Conservation (phyloP, 2,113 vertebrate genomes). For the Rissa tridactyla region DNA sequence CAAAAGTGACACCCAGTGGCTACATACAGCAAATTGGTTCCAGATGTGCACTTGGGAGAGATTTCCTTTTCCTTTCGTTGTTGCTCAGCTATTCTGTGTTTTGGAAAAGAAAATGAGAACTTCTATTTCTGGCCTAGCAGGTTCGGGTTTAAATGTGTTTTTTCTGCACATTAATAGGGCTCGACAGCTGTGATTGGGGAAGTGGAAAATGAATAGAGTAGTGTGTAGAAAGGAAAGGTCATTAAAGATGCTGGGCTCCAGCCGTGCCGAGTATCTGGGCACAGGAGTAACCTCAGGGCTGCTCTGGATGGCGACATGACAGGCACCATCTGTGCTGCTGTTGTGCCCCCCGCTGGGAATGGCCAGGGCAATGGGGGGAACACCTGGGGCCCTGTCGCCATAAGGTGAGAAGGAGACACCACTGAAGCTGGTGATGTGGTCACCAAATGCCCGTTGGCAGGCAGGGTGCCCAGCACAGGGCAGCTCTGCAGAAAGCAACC, state of each 20-base stretch:
- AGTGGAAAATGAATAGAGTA: slow-evolving; percentile 32
- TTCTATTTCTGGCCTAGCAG: slow-evolving; percentile 60
- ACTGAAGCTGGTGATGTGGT: background rate
- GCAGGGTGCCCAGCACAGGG: background rate
- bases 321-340: background rate
- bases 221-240: background rate
- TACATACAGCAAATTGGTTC: slow-evolving; percentile 65
- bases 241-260: background rate
- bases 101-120: slow-evolving; percentile 70
- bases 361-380: background rate
- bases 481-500: background rate
- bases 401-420: background rate
- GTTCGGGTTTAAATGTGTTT: slow-evolving; percentile 49
- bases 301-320: background rate
- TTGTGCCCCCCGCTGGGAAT: background rate
- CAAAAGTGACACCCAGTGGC: slow-evolving; percentile 73
- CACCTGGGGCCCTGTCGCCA: rapidly evolving
- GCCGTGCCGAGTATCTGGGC: rapidly evolving
- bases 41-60: slow-evolving; percentile 63
- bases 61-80: slow-evolving; percentile 55
- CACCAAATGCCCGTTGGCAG: too few relatives aligned
- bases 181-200: slow-evolving; percentile 22
- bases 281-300: background rate
- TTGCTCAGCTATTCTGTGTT: slow-evolving; percentile 55
- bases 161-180: background rate